Evolutionary conservation across 2,113 vertebrate species (phyloP), one percentile per base, ranked within the genome.

Genomic region (Tragulus kanchil): DNA sequence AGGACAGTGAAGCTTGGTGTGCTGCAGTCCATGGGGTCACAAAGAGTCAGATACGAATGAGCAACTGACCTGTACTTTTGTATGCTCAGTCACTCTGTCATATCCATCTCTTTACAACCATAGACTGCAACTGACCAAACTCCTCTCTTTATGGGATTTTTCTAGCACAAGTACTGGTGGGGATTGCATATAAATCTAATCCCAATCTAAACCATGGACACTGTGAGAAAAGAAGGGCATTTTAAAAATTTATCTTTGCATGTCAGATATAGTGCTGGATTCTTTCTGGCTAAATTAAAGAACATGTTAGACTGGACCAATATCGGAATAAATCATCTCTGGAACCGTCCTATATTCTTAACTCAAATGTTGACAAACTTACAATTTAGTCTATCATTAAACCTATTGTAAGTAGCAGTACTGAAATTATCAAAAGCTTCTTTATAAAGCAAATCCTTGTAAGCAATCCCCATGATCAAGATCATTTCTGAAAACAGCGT

Each of bases 71-170:
- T 36, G 36, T 36, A 36, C 36, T 36, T 36, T 36, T 36, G 36
- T 36, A 0, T 45, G 69, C 69, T 73, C 69, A 69, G 65, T 36
- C 0, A 0, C n/a, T 69, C n/a, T 45, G 42, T 73, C 0, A 0
- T 73, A 42, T 25, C 69, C 11, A 73, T 12, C 69, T 73, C 9
- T 71, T 71, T 71, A 42, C 10, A 19, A 71, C 36, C 42, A 73
- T 73, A 73, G 69, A 45, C 21, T 45, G 11, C 25, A 45, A 11
- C 10, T 21, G 36, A 45, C 21, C 69, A 73, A 45, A 73, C 69
- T 73, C 69, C 69, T 73, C 69, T 45, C 19, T 45, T 45, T 21
- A 13, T 45, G 69, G 19, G 36, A 13, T 23, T 23, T 71, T 71
- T 36, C 69, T 71, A 36, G 69, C 69, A 45, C 69, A 71, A 25